Base-by-base conservation (phyloP, 2,113 vertebrate genomes). In the Xiphophorus couchianus region DNA sequence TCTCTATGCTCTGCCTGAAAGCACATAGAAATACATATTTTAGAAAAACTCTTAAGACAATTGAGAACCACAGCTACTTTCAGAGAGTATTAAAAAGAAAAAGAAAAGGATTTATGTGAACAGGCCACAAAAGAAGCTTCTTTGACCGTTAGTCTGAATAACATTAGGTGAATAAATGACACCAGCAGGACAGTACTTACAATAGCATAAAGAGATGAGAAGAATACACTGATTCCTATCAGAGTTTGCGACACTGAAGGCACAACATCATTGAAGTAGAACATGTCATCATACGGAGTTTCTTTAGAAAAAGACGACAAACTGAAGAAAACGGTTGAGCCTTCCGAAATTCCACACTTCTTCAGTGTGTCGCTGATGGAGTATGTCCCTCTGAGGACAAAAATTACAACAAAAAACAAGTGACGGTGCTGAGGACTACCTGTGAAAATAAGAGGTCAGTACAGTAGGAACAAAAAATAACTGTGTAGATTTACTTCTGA, bases 151-250 rank as follows among this genome's bases (percentile, higher is more conserved):
- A 12, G n/a, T 15, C 37, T 9, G 1, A 31, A 31, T 31, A 4
- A 31, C 31, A 3, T 31, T 15, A 15, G 3, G 27, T 44, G 8
- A 30, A 10, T 0, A 30, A 2, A 48, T 30, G 3, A 31, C 17
- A 48, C 1, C 3, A 44, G 42, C 8, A 66, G 54, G 27, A 28
- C 37, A 48, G 13, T 60, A 69, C 87, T 88, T 82, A 93, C 90
- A 64, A 90, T 9, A 28, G 19, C 58, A 61, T 81, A 74, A 4
- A 93, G 62, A 48, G 88, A 81, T 28, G 92, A 90, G 27, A 88
- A 69, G 65, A 93, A 84, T 12, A 86, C 58, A 31, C 89, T 92
- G 28, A 85, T 86, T 62, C 92, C 92, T 66, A 86, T 91, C 0
- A 14, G 33, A 25, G 84, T 88, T 66, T 93, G 92, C 19, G 79